Conservation (phyloP, 23 tunicate genomes). For the Halocynthia aurantium region DNA sequence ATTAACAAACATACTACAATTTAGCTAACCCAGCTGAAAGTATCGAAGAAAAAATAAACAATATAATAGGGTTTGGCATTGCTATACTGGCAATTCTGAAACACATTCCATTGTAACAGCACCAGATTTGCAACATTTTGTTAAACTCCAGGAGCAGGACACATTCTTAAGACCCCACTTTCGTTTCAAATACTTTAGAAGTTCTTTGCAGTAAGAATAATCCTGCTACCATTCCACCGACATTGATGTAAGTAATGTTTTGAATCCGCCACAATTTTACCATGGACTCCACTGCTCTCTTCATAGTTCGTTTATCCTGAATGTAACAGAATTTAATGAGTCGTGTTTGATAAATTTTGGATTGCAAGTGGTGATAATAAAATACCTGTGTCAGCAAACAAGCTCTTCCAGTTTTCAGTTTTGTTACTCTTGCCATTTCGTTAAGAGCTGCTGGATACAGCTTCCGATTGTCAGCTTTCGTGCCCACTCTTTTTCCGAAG, state of each 20-base stretch:
- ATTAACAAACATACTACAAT: too few relatives aligned
- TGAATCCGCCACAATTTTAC: conserved; percentile 39
- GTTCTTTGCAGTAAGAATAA: conserved; percentile 64
- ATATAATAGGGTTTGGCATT: too few relatives aligned
- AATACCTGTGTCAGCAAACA: conserved; percentile 55
- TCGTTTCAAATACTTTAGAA: neutral
- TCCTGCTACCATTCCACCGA: conserved; percentile 79
- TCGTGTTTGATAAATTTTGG: too few relatives aligned
- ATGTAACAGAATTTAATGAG: neutral
- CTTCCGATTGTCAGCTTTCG: conserved; percentile 53
- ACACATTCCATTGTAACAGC: too few relatives aligned
- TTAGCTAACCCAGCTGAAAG: too few relatives aligned
- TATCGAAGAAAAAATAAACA: too few relatives aligned
- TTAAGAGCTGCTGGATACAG: conserved; percentile 55
- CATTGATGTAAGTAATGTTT: conserved; percentile 30
- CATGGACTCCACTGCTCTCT: conserved; percentile 23
- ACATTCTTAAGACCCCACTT: neutral
- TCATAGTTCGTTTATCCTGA: conserved; percentile 54
- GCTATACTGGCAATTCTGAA: too few relatives aligned
- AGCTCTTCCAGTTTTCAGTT: conserved; percentile 34
- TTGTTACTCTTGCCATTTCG: conserved; percentile 70
- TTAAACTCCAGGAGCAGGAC: neutral
- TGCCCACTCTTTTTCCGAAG: conserved; percentile 89
- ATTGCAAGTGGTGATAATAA: neutral
- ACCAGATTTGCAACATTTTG: too few relatives aligned